Conservation (phyloP, 2,797 vertebrate genomes). For the Tragopan temminckii region DNA sequence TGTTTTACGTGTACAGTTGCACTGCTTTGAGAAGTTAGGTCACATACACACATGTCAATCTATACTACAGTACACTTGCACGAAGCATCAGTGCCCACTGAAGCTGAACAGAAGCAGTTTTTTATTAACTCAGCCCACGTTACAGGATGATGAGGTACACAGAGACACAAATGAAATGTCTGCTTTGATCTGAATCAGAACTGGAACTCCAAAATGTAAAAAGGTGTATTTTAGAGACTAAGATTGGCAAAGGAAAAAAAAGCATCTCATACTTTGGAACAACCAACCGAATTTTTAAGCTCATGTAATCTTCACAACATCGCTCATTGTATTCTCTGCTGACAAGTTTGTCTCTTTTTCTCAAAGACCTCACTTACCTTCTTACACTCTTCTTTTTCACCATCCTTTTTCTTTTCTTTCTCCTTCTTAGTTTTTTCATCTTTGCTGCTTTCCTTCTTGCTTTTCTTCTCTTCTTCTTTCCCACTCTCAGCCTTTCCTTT, state of each 20-base stretch:
- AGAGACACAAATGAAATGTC: background rate
- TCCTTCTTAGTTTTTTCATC: conserved; percentile 88
- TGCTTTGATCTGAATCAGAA: background rate
- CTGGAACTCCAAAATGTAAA: background rate
- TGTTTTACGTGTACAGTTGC: background rate
- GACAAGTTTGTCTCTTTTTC: background rate
- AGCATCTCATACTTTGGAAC: background rate
- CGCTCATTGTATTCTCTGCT: background rate
- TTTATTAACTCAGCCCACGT: background rate
- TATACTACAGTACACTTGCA: fast-evolving
- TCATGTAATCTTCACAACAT: background rate
- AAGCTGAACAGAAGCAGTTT: background rate
- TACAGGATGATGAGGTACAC: background rate
- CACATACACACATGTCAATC: fast-evolving
- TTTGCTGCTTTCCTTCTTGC: conserved; percentile 87
- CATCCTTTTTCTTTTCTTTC: conserved; percentile 92
- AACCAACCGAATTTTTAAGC: background rate
- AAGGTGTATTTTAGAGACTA: background rate
- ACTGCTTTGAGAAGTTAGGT: background rate
- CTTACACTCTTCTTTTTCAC: conserved; percentile 89
- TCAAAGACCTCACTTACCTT: conserved; percentile 84
- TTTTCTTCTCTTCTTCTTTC: conserved; percentile 88
- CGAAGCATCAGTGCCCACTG: background rate
- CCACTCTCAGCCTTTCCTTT: conserved; percentile 84
- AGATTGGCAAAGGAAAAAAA: background rate